Base-by-base conservation (phyloP, 2,113 vertebrate species). In the Menidia beryllina region DNA sequence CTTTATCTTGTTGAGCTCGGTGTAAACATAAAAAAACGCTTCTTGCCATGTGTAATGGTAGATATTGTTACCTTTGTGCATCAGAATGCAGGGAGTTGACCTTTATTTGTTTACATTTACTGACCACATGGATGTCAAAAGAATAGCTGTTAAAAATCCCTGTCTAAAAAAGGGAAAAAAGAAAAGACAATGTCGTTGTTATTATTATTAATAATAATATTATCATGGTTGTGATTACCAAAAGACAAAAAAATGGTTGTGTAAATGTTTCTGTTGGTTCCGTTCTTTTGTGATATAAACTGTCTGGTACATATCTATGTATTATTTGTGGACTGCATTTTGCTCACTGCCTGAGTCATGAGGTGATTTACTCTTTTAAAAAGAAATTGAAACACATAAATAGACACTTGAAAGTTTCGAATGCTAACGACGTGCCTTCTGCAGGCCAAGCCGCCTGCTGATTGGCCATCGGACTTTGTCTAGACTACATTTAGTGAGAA, bases 61-160 rank as follows among this genome's bases (percentile, higher is more conserved):
- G 2, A 61, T 56, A 65, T 50, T 63, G 56, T 81, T 67, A 38
- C 48, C 71, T 72, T 69, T 11, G 0, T 63, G 81, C 75, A 20
- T 57, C 20, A 3, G 14, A 41, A 19, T 1, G 51, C 73, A 48
- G 64, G 65, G 55, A 25, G 64, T 48, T 21, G 66, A 41, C 72
- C 56, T 69, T 82, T 61, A 79, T 89, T 55, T 24, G 90, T 92
- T 91, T 91, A 90, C 91, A 89, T 90, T 86, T 86, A 79, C 86
- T 90, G 91, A 92, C 91, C 88, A 89, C 81, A 75, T 92, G 91
- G 91, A 92, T 92, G 91, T 92, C 64, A 61, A 79, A 69, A 52
- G n/a, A 84, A 72, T 72, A 67, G 69, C 47, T 79, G 67, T 82
- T 83, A 41, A 63, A 83, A 79, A 69, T 74, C 75, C 71, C 81